A percentile compares a stretch with the other conserved stretches of the same genome.
Evolutionary conservation across 2,888 invertebrate genomes (phyloP).

Genomic region (Timandra comae): DNA sequence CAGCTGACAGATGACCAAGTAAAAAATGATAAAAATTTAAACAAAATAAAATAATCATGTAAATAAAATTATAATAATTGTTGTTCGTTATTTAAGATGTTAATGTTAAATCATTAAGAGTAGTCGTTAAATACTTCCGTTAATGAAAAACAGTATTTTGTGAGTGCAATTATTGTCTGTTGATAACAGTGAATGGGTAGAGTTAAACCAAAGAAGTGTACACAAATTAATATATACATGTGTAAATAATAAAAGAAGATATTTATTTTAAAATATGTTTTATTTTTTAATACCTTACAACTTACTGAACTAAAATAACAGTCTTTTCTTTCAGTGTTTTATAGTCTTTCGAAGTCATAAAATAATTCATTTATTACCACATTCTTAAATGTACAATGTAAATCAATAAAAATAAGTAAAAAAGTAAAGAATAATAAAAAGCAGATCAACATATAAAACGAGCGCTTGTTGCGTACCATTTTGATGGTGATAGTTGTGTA

Average conservation of each 20-base stretch:
- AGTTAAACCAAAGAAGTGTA: slow-evolving; percentile 70
- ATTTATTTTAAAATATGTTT: slow-evolving; percentile 39
- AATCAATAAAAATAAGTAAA: no score
- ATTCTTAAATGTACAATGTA: no score
- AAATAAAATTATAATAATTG: slow-evolving; percentile 38
- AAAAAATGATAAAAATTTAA: no score
- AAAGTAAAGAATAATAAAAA: no score
- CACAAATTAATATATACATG: slow-evolving; percentile 53
- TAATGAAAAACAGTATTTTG: slow-evolving; percentile 54
- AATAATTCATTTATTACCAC: no score
- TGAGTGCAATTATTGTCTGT: slow-evolving; percentile 55
- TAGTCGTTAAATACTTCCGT: slow-evolving; percentile 30
- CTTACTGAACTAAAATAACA: no score
- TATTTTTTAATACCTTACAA: slow-evolving; percentile 28
- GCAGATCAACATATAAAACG: no score
- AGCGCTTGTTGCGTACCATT: no score
- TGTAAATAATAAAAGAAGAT: slow-evolving; percentile 56
- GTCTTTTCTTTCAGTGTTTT: no score
- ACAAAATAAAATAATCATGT: slow-evolving; percentile 27
- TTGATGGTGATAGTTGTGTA: no score
- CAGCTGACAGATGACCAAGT: no score
- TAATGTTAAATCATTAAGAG: slow-evolving; percentile 30
- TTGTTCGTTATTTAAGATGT: slow-evolving; percentile 32
- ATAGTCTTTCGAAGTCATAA: no score
- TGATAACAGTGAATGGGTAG: slow-evolving; percentile 48